phyloP scores from a whole-genome alignment of 2,113 vertebrate genomes.

The Macaca fascicularis region T2T-MFA8v1.1 NC_088391.1:12706501-12707000 shows the following conservation, averaged over 20 bases:
- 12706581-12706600: not conserved
- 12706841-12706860: not conserved
- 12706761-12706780: not conserved
- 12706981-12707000: not conserved
- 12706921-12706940: not conserved
- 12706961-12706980: not conserved
- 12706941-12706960: not conserved
- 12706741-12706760: not conserved
- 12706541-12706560: not conserved
- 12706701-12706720: not conserved
- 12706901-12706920: not conserved
- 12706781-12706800: not conserved
- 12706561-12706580: not conserved
- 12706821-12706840: not conserved
- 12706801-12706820: too few relatives aligned
- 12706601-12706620: not conserved
- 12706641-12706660: fast-evolving
- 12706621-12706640: too few relatives aligned
- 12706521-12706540: not conserved
- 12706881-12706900: not conserved
- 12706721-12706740: not conserved
- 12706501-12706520: not conserved
- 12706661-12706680: too few relatives aligned
- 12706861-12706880: not conserved
- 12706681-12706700: not conserved